Base-by-base conservation (phyloP, 2,888 invertebrate genomes). In the Lasioglossum vierecki region DNA sequence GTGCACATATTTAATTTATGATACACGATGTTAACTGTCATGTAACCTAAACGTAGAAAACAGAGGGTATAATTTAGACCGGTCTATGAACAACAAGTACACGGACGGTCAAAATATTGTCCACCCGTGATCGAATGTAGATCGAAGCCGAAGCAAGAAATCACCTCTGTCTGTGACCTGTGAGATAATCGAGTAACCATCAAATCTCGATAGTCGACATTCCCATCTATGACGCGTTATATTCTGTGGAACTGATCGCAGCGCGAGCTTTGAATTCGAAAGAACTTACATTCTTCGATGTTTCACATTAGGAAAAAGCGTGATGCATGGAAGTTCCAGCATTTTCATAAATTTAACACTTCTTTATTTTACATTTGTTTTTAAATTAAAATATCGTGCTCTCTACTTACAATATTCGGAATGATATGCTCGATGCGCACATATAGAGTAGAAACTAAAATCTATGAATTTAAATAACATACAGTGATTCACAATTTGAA, bases 371-470 rank as follows among this genome's bases (percentile, higher is more conserved):
- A 63, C 26, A 70, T 30, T 53, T 35, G 15, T 70, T 44, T 41
- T 77, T 30, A 18, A 60, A 70, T 78, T 78, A 63, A 68, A 71
- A 74, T 71, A 49, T 82, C 46, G 70, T 82, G 77, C 30, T 53
- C 44, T 77, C 70, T 82, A 82, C 63, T 78, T 71, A 82, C 44
- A 75, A 11, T 13, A 49, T 75, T 41, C 15, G 46, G 35, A 74
- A 22, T 71, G 46, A 82, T 71, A 75, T 44, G 41, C 63, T 63
- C 70, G 60, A 15, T 41, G 15, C 26, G 77, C 82, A 82, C 77
- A 82, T 49, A 46, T 53, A 82, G 49, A 77, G 11, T 70, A 41
- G 80, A 63, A 75, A 82, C 8, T 63, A 75, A 75, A 22, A 13
- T 49, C 41, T 53, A 53, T 49, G 15, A 63, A 82, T 41, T 82